These are phyloP conservation scores for Holcopasites calliopsidis DNA, from an alignment of 1,140 invertebrate genomes.

Conservation along the genomic window DNA sequence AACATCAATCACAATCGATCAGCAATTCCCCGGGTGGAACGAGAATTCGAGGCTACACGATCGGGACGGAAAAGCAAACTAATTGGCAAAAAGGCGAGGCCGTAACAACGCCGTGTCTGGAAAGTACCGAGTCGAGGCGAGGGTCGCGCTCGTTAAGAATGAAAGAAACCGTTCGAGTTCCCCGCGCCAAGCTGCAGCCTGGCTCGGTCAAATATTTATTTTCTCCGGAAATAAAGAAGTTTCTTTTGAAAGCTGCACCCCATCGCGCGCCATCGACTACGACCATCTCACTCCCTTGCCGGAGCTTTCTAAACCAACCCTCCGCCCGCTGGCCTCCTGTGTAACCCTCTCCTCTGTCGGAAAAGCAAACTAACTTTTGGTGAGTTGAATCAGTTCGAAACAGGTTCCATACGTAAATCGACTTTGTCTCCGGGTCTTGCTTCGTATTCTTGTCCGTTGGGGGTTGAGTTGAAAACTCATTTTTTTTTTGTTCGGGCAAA, in stretches of 20 bases:
- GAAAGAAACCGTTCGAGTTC: constrained; percentile 66
- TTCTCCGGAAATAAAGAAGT: constrained; percentile 61
- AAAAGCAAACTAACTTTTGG: constrained; percentile 40
- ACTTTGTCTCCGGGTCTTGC: constrained; percentile 29
- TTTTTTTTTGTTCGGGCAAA: constrained; percentile 11
- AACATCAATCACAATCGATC: background rate
- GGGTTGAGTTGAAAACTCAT: background rate
- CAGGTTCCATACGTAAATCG: constrained; percentile 46
- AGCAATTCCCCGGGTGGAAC: too few relatives aligned
- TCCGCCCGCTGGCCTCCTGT: background rate
- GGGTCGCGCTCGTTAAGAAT: constrained; percentile 59
- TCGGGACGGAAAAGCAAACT: constrained; percentile 32
- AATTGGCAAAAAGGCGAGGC: constrained; percentile 37
- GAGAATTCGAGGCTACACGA: too few relatives aligned
- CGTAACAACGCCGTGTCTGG: constrained; percentile 32
- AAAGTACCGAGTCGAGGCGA: constrained; percentile 10
- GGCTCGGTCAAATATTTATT: constrained; percentile 61
- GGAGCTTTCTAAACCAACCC: background rate
- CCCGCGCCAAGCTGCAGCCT: background rate
- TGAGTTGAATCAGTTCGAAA: constrained; percentile 43
- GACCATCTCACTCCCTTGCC: constrained; percentile 8
- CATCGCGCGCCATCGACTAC: background rate
- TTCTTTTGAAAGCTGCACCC: constrained; percentile 56
- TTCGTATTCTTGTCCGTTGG: constrained; percentile 38
- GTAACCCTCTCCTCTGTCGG: background rate